Percentiles rank a stretch among this genome's conserved stretches.
These are phyloP conservation scores for Diachasmimorpha longicaudata DNA, from an alignment of 1,140 invertebrate species.

Conservation along the genomic window DNA sequence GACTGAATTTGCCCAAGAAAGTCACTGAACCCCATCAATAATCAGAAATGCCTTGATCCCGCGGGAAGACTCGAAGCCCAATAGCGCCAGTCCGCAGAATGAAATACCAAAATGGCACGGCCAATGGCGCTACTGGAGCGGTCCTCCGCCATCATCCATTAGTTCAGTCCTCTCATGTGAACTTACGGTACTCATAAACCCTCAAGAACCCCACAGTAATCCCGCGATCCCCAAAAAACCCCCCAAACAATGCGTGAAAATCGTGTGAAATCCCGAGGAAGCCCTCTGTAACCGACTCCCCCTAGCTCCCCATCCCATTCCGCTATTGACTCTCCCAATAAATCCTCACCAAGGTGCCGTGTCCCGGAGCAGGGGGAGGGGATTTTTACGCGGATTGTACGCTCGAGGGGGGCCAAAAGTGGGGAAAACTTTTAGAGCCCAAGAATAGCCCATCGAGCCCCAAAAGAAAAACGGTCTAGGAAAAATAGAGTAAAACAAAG, in stretches of 20 bases:
- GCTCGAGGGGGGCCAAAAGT: not conserved
- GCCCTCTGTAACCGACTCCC: no score
- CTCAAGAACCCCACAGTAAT: not conserved
- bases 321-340: not conserved
- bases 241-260: no score
- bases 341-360: not conserved
- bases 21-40: no score
- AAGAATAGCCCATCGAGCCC: slow-evolving; percentile 10
- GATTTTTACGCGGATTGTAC: not conserved
- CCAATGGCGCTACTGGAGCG: slow-evolving; percentile 6
- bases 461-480: slow-evolving; percentile 8
- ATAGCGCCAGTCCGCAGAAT: no score
- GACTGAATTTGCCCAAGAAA: no score
- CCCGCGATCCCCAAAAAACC: not conserved
- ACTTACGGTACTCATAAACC: not conserved
- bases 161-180: not conserved
- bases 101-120: slow-evolving; percentile 16
- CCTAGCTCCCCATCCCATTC: no score
- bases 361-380: not conserved
- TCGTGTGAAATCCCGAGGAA: no score
- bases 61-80: no score
- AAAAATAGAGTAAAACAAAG: not conserved
- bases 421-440: slow-evolving; percentile 6
- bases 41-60: no score
- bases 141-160: not conserved